Base-by-base conservation (phyloP, 2,797 vertebrate genomes). In the Squalus acanthias region DNA sequence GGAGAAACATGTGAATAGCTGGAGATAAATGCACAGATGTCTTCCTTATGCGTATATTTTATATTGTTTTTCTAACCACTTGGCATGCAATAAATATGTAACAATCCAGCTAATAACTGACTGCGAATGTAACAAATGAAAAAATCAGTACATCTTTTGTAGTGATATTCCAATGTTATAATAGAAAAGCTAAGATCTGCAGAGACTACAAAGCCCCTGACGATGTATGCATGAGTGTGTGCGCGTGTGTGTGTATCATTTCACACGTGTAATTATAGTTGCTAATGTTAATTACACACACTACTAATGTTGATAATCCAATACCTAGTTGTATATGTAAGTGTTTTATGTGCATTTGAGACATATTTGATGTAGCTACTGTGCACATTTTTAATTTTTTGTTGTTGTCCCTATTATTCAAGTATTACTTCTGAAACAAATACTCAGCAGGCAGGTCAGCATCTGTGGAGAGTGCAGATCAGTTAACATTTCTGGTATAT, bases 31-130 rank as follows among this genome's bases (percentile, higher is more conserved):
- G 70, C 94, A 76, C 70, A 76, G 70, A 95, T 95, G 94, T 76
- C 70, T 95, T 76, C 94, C 94, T 76, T 95, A 95, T 95, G 94
- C 33, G 70, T 76, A 76, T 26, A 33, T 95, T 76, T 76, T 74
- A 29, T 74, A 50, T 76, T n/a, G 50, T 29, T 76, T 53, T 95
- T 57, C 69, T 65, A 63, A 33, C 17, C 88, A 63, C 29, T 63
- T 74, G 46, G 69, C 69, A 74, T 65, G 46, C 94, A 74, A 74
- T 33, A 74, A 72, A 74, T 74, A 33, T 72, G 46, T 95, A 72
- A 95, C n/a, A 94, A 94, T 94, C 65, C n/a, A 12, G 29, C 33
- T 94, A 39, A 94, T 94, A 94, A 12, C n/a, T 72, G 39, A 50
- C 39, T 50, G 50, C 67, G 70, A 95, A 70, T 24, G 10, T 46